A percentile compares a stretch with the other conserved stretches of the same genome.
Conservation (phyloP, 1,140 invertebrate species). For the Drosophila persimilis region DNA sequence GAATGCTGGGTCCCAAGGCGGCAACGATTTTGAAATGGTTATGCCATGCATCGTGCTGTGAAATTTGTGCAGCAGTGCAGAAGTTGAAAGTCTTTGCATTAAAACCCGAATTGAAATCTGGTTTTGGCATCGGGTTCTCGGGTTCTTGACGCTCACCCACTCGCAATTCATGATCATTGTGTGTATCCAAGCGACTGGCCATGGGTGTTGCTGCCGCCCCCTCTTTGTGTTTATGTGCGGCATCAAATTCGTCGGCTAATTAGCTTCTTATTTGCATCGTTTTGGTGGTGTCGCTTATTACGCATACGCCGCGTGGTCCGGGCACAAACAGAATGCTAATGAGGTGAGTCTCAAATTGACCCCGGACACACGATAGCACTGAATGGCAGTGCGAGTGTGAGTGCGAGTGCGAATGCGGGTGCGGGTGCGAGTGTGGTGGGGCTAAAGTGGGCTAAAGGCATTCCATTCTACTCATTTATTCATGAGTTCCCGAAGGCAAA, state of each 20-base stretch:
- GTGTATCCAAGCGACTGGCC: background rate
- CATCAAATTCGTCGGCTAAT: constrained; percentile 55
- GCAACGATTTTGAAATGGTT: too few relatives aligned
- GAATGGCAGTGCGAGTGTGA: background rate
- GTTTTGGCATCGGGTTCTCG: constrained; percentile 2
- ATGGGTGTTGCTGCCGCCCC: too few relatives aligned
- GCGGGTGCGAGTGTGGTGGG: background rate
- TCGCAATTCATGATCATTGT: constrained; percentile 30
- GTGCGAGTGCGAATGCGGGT: background rate
- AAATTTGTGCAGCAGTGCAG: background rate
- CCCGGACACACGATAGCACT: background rate
- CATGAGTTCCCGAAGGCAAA: constrained; percentile 16
- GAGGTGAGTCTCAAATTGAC: constrained; percentile 49
- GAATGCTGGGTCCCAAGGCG: too few relatives aligned
- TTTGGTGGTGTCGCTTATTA: constrained; percentile 37
- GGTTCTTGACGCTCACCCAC: background rate
- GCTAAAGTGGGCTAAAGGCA: constrained; percentile 10
- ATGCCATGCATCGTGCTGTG: too few relatives aligned
- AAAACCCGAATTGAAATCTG: background rate
- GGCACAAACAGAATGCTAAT: constrained; percentile 46
- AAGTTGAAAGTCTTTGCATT: background rate
- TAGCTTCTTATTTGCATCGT: constrained; percentile 48
- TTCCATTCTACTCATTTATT: constrained; percentile 36
- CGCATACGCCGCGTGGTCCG: constrained; percentile 32
- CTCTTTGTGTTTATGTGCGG: constrained; percentile 4